phyloP scores from a whole-genome alignment of 2,797 vertebrate species.

The Sebastes nivosus region DNA sequence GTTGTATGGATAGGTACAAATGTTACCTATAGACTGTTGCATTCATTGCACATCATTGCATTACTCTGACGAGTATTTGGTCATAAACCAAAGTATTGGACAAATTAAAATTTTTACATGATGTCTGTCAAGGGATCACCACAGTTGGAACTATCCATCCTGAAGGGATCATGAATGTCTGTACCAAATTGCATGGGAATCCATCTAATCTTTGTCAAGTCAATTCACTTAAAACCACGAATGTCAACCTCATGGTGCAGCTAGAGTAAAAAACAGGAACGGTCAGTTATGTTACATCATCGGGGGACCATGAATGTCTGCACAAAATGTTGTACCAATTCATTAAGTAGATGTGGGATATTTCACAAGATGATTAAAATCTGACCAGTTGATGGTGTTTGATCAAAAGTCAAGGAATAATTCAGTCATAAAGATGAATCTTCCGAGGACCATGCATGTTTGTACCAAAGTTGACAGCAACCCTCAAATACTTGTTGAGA shows the following conservation, averaged over 20 bases:
- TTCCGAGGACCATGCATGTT: too few relatives aligned
- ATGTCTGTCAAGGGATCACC: background rate
- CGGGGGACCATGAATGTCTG: background rate
- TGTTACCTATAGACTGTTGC: background rate
- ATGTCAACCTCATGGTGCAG: background rate
- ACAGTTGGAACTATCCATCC: background rate
- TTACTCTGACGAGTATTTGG: background rate
- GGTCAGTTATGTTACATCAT: background rate
- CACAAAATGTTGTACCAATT: background rate
- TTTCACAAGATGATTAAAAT: background rate
- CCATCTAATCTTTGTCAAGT: background rate
- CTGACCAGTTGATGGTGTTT: background rate
- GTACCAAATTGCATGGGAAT: background rate
- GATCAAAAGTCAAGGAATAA: background rate
- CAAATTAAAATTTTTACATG: background rate
- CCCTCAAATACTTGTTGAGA: background rate
- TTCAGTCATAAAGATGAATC: background rate
- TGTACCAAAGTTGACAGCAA: background rate
- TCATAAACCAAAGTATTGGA: background rate
- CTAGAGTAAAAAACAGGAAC: background rate
- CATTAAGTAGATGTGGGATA: background rate
- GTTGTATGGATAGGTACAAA: background rate
- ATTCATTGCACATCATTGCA: background rate
- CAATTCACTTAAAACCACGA: background rate
- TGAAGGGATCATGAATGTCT: background rate